Evolutionary conservation across 2,888 invertebrate species (phyloP).

Genomic region (Cosmorhoe ocellata): DNA sequence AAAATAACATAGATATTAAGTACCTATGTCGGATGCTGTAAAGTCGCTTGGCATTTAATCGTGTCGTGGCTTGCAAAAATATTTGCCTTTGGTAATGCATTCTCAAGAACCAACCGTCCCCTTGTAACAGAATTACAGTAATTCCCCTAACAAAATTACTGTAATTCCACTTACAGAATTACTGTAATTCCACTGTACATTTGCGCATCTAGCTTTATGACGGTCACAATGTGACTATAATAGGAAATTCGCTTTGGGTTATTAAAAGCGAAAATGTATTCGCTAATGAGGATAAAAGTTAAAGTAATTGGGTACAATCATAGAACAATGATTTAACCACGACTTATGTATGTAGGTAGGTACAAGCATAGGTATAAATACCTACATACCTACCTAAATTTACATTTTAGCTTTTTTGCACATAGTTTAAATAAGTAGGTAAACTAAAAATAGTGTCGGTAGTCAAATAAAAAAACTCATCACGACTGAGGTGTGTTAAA

Average conservation of each 20-base stretch:
- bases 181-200: slow-evolving; percentile 25
- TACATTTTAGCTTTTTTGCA: too few species aligned
- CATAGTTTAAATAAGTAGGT: too few species aligned
- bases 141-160: slow-evolving; percentile 30
- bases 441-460: too few species aligned
- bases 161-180: slow-evolving; percentile 29
- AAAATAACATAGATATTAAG: too few species aligned
- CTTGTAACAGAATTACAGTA: slow-evolving; percentile 33
- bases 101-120: slow-evolving; percentile 39
- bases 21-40: too few species aligned
- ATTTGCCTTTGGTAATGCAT: slow-evolving; percentile 46
- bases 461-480: too few species aligned
- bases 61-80: too few species aligned
- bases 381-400: too few species aligned
- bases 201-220: slow-evolving; percentile 21
- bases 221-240: slow-evolving; percentile 14
- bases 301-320: not conserved
- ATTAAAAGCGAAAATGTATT: slow-evolving; percentile 11
- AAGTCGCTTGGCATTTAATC: too few species aligned
- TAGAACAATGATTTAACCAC: not conserved
- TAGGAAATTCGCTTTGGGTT: slow-evolving; percentile 3
- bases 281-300: slow-evolving; percentile 6
- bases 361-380: too few species aligned
- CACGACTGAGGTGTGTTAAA: too few species aligned
- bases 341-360: too few species aligned